Evolutionary conservation across 2,888 invertebrate genomes (phyloP).

Genomic region (Drosophila dives): DNA sequence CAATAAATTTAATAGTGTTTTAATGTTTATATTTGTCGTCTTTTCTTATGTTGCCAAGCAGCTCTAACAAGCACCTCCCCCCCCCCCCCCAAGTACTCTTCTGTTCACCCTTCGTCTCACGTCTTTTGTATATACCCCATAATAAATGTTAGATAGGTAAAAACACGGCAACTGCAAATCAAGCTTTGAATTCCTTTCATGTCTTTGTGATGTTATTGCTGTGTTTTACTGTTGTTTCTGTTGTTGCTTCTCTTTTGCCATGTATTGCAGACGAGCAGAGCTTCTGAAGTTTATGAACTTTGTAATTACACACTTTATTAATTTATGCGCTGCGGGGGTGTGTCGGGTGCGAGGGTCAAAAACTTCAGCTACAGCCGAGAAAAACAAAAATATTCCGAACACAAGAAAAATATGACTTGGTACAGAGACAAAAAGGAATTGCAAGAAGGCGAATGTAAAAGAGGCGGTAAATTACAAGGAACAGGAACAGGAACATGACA

Average conservation of each 20-base stretch:
- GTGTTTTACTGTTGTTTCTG: slow-evolving; percentile 20
- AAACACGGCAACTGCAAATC: slow-evolving; percentile 35
- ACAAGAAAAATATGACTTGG: slow-evolving; percentile 33
- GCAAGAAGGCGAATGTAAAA: slow-evolving; percentile 2
- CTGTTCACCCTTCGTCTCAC: background rate
- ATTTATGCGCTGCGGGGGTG: slow-evolving; percentile 75
- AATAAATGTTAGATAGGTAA: slow-evolving; percentile 2
- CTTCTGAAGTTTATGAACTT: slow-evolving; percentile 78
- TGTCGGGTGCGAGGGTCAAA: slow-evolving; percentile 22
- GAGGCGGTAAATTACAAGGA: slow-evolving; percentile 13
- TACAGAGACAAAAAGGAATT: slow-evolving; percentile 1
- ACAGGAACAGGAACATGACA: slow-evolving; percentile 46
- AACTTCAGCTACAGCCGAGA: slow-evolving; percentile 31
- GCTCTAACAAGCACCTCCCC: background rate
- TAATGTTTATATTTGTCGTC: background rate
- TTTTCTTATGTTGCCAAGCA: background rate
- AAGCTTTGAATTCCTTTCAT: slow-evolving; percentile 23
- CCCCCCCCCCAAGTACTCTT: too few relatives aligned
- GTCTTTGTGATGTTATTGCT: slow-evolving; percentile 24
- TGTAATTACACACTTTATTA: slow-evolving; percentile 81
- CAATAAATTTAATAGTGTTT: background rate
- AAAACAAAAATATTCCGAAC: slow-evolving; percentile 33
- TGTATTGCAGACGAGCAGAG: slow-evolving; percentile 73
- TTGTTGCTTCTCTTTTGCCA: slow-evolving; percentile 55
- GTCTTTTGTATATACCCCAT: background rate